A percentile compares a stretch with the other conserved stretches of the same genome.
Evolutionary conservation across 2,797 vertebrate species (phyloP).

Genomic region (Prionace glauca): DNA sequence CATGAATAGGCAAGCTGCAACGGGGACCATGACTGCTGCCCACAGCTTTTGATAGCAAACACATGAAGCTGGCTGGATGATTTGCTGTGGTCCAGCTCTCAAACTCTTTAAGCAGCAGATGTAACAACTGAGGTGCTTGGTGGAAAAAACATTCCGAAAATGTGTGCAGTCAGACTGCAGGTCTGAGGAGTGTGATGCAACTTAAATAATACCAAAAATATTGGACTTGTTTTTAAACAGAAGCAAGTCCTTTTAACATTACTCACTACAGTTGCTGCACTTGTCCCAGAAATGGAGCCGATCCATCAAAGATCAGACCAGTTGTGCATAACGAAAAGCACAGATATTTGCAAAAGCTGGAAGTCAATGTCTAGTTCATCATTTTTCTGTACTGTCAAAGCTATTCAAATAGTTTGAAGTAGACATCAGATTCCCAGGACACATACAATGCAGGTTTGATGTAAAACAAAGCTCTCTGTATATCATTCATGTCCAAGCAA

Average conservation of each 20-base stretch:
- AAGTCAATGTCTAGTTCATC: background rate
- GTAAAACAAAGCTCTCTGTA: background rate
- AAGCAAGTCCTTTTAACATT: background rate
- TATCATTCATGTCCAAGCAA: background rate
- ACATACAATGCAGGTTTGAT: background rate
- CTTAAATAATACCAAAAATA: background rate
- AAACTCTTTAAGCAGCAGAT: background rate
- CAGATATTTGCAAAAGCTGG: background rate
- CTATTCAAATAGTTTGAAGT: background rate
- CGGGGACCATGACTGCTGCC: background rate
- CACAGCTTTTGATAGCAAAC: background rate
- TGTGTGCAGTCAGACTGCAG: background rate
- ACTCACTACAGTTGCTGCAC: background rate
- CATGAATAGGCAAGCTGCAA: background rate
- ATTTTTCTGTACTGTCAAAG: background rate
- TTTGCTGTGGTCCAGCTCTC: background rate
- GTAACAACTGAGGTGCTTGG: background rate
- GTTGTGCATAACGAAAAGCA: background rate
- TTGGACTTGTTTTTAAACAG: background rate
- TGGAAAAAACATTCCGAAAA: background rate
- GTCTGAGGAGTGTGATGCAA: background rate
- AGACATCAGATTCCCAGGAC: background rate
- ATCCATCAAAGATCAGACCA: background rate
- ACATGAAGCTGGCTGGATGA: background rate
- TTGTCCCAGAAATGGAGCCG: background rate